Evolutionary conservation across 2,888 invertebrate genomes (phyloP), one percentile per base, ranked within the genome.

Genomic region (Lasioglossum vierecki): DNA sequence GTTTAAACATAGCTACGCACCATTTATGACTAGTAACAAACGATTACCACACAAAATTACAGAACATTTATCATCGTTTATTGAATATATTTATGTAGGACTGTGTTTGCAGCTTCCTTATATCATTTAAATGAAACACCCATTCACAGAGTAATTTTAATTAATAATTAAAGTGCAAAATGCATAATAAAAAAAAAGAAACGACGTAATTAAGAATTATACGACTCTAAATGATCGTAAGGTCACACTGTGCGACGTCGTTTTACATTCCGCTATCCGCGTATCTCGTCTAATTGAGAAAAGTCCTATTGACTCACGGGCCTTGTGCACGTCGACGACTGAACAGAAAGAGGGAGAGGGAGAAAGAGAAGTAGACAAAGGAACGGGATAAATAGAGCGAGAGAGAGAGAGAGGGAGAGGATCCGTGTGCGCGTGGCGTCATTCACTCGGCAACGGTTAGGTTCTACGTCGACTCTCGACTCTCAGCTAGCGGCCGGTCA

Each of bases 401-500:
- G 66, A 30, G 26, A 63, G 15, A 30, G 9, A 26, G 63, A 63
- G 60, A 44, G 63, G 35, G 49, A 53, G 60, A 26, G 13, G 26
- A 15, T 63, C 35, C 22, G 68, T 68, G 35, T 2, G 39, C 35
- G 35, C 68, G 68, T 68, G 39, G 44, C 82, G 75, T 63, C 84
- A 66, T 78, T 74, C 68, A 83, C 83, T 79, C 70, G 75, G 72
- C 41, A 70, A 79, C 70, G 73, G 70, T 72, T 80, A 39, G 9
- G 74, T 71, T 73, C 88, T 75, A 80, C 53, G 80, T 49, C 79
- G 84, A 35, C 76, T 75, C 57, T 71, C 63, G 68, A 73, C 85
- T 63, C 71, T 71, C 82, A 78, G 72, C 80, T 75, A 83, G 74
- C 68, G 82, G 73, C 83, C 79, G 79, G 79, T 84, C 78, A 79